phyloP scores from a whole-genome alignment of 2,888 invertebrate genomes.

The Drosophila lacicola region DNA sequence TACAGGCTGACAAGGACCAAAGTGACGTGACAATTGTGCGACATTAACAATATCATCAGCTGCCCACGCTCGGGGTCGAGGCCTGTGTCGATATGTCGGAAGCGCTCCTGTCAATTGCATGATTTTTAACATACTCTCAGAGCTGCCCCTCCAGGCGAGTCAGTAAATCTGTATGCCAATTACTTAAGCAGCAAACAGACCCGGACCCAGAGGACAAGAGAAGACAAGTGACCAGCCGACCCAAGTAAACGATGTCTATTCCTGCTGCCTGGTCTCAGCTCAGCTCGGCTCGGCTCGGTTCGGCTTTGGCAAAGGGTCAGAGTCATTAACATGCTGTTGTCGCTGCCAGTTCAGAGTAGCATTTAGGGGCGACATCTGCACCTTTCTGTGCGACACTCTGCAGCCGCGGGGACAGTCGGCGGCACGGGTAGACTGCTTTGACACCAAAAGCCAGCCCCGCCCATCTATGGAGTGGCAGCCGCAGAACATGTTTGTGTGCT shows the following conservation, averaged over 20 bases:
- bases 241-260: constrained; percentile 53
- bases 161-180: constrained; percentile 75
- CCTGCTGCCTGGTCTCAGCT: background rate
- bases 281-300: background rate
- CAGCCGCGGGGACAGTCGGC: background rate
- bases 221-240: constrained; percentile 69
- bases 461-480: constrained; percentile 36
- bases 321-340: constrained; percentile 80
- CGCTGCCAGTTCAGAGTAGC: constrained; percentile 56
- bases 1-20: constrained; percentile 5
- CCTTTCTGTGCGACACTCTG: constrained; percentile 62
- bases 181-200: constrained; percentile 72
- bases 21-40: constrained; percentile 28
- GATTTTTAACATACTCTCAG: constrained; percentile 23
- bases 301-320: constrained; percentile 64
- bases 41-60: constrained; percentile 41
- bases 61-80: background rate
- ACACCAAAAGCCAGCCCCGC: constrained; percentile 78
- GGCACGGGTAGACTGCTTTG: constrained; percentile 54
- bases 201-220: constrained; percentile 55
- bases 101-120: constrained; percentile 31
- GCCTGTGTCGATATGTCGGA: constrained; percentile 1
- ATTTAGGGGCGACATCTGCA: constrained; percentile 76
- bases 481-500: constrained; percentile 48
- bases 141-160: constrained; percentile 11